Conservation (phyloP, 2,888 invertebrate species). For the Trichogramma dendrolimi region DNA sequence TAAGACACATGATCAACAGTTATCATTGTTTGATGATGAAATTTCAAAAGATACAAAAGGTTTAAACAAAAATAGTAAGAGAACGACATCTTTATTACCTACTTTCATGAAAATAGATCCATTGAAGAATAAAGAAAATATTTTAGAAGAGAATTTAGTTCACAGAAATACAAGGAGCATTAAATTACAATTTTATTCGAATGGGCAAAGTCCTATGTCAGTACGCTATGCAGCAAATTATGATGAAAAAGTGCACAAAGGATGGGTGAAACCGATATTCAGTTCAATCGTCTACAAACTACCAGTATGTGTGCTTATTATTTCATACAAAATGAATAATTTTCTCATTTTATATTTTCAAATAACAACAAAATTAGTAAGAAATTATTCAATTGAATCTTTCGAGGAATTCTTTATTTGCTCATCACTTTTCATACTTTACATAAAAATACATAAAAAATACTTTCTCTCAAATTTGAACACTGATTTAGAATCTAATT, state of each 20-base stretch:
- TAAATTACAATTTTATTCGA: constrained; percentile 30
- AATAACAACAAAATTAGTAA: background rate
- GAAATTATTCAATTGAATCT: background rate
- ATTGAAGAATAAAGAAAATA: too few species aligned
- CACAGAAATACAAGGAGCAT: background rate
- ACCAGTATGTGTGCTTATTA: constrained; percentile 44
- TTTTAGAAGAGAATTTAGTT: background rate
- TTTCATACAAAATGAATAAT: background rate
- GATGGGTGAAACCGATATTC: constrained; percentile 86
- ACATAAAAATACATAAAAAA: background rate
- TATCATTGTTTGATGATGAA: too few species aligned
- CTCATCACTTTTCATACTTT: background rate
- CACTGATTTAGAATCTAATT: background rate
- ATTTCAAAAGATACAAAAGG: too few species aligned
- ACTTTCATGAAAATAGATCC: too few species aligned
- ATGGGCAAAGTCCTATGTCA: constrained; percentile 69
- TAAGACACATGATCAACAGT: too few species aligned
- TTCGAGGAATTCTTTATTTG: background rate
- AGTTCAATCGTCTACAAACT: constrained; percentile 87
- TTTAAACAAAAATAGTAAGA: too few species aligned
- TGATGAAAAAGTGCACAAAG: constrained; percentile 63
- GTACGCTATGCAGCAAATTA: constrained; percentile 76
- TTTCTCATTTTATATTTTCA: too few species aligned
- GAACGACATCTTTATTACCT: too few species aligned
- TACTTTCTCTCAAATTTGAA: background rate